phyloP scores from a whole-genome alignment of 2,113 vertebrate genomes.

The Aldabrachelys gigantea region DNA sequence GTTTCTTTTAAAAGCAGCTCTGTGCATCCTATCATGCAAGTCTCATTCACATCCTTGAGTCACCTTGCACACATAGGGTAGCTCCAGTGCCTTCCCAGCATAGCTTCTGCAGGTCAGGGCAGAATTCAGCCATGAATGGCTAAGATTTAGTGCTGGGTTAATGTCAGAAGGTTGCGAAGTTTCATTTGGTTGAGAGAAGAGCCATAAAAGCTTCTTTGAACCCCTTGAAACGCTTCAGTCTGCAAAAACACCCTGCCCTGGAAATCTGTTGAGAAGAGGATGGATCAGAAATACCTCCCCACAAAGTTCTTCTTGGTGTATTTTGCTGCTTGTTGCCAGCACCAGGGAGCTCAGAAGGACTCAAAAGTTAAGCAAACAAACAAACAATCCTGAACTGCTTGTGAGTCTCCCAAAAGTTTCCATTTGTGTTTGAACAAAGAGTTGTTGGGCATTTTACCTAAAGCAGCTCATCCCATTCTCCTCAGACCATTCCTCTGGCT shows the following conservation, averaged over 20 bases:
- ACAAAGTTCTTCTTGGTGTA: rapidly evolving
- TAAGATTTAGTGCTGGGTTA: not conserved
- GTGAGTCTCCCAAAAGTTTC: not conserved
- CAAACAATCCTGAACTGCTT: not conserved
- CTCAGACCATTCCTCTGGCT: not conserved
- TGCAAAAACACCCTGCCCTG: not conserved
- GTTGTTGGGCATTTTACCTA: not conserved
- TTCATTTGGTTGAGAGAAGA: not conserved
- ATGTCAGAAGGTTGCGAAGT: not conserved
- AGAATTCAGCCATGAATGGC: not conserved
- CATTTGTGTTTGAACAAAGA: conserved; percentile 15
- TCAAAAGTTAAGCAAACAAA: not conserved
- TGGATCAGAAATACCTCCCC: not conserved
- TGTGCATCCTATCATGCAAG: not conserved
- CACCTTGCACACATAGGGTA: not conserved
- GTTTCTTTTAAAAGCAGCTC: not conserved
- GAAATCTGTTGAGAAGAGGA: not conserved
- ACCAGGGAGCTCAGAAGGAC: not conserved
- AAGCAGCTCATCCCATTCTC: not conserved
- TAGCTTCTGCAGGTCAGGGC: not conserved
- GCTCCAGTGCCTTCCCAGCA: not conserved
- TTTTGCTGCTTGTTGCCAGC: not conserved
- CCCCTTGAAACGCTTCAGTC: not conserved
- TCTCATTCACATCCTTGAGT: not conserved
- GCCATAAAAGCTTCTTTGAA: not conserved